Evolutionary conservation across 2,797 vertebrate genomes (phyloP).

Genomic region (Sebastes baramenuke): DNA sequence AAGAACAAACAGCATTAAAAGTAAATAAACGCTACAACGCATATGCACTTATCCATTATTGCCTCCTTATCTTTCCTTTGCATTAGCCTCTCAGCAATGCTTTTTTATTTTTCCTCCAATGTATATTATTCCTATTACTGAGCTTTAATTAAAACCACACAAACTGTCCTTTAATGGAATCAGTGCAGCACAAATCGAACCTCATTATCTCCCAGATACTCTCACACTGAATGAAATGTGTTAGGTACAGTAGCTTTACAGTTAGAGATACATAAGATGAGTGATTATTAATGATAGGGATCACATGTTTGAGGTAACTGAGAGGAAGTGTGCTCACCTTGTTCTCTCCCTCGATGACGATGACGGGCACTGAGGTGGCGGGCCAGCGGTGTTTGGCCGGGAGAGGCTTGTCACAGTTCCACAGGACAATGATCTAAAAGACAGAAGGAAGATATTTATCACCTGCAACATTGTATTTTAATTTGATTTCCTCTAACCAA

Average conservation of each 20-base stretch:
- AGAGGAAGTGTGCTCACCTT: constrained; percentile 86
- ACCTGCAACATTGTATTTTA: neutral
- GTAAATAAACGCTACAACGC: constrained; percentile 1
- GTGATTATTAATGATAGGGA: constrained; percentile 25
- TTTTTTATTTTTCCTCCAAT: constrained; percentile 5
- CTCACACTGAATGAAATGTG: constrained; percentile 22
- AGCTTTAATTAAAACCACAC: constrained; percentile 73
- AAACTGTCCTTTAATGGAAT: constrained; percentile 65
- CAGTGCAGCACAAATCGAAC: constrained; percentile 63
- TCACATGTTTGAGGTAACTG: neutral
- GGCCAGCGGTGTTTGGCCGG: constrained; percentile 98
- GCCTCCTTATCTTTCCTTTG: constrained; percentile 35
- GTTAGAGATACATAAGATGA: constrained; percentile 8
- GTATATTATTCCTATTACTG: constrained; percentile 60
- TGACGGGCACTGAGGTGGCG: constrained; percentile 91
- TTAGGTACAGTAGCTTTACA: constrained; percentile 31
- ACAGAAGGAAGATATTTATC: neutral
- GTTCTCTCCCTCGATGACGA: constrained; percentile 96
- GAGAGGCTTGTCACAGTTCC: constrained; percentile 98
- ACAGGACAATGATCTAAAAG: constrained; percentile 90
- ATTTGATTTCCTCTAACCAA: constrained; percentile 13
- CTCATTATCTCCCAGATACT: constrained; percentile 57
- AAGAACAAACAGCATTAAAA: constrained; percentile 20
- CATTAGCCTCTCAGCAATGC: constrained; percentile 27
- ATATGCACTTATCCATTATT: neutral